phyloP scores from a whole-genome alignment of 2,797 vertebrate genomes.

The Platalea minor region DNA sequence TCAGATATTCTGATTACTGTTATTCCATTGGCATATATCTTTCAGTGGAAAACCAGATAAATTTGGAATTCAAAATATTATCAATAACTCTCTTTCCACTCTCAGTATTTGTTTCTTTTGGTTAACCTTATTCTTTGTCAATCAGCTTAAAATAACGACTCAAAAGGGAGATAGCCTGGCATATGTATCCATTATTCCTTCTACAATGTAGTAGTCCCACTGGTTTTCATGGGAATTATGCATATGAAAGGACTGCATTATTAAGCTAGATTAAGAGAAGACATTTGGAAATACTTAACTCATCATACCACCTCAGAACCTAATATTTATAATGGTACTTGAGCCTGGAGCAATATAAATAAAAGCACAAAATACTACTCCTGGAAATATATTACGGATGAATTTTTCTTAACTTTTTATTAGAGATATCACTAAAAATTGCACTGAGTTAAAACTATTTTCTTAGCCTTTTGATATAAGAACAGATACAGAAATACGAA shows the following conservation, averaged over 20 bases:
- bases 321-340: neutral
- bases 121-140: neutral
- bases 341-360: neutral
- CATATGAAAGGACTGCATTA: neutral
- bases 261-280: neutral
- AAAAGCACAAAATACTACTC: neutral
- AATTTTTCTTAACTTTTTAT: neutral
- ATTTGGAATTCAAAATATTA: neutral
- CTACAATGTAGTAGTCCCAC: neutral
- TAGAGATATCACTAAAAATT: neutral
- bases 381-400: neutral
- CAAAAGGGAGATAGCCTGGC: neutral
- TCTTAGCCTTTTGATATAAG: neutral
- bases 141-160: neutral
- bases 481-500: neutral
- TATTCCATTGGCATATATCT: neutral
- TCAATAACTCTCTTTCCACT: neutral
- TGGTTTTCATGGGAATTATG: neutral
- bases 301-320: neutral
- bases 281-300: slow-evolving; percentile 8
- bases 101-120: neutral
- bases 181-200: neutral
- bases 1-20: neutral
- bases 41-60: neutral
- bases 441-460: neutral